A percentile compares a stretch with the other conserved stretches of the same genome.
These are phyloP conservation scores for Microtus richardsoni DNA, from an alignment of 2,113 vertebrate species.

Conservation along the genomic window DNA sequence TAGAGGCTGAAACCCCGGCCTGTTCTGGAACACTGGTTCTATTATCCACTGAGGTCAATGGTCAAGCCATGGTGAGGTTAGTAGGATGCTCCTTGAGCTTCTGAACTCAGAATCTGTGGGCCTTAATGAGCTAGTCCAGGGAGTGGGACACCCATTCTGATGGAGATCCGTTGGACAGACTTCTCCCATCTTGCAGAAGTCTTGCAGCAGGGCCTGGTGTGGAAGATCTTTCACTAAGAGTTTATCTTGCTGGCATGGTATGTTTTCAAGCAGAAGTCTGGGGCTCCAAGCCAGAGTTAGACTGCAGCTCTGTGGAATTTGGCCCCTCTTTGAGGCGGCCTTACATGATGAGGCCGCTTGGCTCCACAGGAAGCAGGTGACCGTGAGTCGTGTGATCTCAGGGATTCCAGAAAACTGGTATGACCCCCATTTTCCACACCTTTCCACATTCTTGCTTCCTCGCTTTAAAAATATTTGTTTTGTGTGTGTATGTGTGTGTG, in stretches of 20 bases:
- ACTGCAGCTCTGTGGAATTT: neutral
- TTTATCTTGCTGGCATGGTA: neutral
- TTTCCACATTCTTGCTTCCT: neutral
- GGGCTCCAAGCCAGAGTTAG: fast-evolving
- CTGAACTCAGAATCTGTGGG: constrained; percentile 59
- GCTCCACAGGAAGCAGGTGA: neutral
- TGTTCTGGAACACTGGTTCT: constrained; percentile 43
- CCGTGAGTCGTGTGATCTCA: neutral
- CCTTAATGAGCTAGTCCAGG: neutral
- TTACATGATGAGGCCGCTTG: neutral
- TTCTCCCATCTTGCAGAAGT: neutral
- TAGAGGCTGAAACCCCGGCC: neutral
- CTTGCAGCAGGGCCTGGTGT: neutral
- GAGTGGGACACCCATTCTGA: neutral
- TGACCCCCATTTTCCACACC: neutral
- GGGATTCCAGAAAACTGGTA: neutral
- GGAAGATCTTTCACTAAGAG: neutral
- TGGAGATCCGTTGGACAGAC: neutral
- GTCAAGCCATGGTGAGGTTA: neutral
- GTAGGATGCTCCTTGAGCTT: neutral
- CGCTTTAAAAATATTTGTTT: neutral
- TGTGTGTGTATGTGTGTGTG: neutral
- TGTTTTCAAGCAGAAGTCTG: neutral
- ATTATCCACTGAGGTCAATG: constrained; percentile 38
- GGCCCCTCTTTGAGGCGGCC: too few species aligned